Evolutionary conservation across 2,797 vertebrate genomes (phyloP).

Genomic region (Notolepis coatsorum): DNA sequence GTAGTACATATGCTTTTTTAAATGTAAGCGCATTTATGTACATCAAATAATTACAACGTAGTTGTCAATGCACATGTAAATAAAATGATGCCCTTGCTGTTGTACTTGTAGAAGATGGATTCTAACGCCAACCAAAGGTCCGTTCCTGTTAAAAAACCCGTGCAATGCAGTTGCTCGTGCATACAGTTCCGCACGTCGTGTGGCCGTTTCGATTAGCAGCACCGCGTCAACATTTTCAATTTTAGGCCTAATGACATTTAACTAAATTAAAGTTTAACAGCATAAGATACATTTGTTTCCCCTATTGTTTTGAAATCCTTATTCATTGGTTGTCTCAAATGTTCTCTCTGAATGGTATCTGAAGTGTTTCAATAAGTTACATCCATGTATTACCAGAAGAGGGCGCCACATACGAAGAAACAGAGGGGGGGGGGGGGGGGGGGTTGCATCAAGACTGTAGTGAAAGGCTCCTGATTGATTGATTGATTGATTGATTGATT

Average conservation of each 20-base stretch:
- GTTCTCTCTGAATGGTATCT: neutral
- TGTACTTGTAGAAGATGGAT: neutral
- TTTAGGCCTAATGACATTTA: neutral
- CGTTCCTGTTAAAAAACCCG: conserved; percentile 11
- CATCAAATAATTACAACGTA: too few species aligned
- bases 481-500: neutral
- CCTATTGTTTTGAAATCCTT: neutral
- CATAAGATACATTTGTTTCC: too few species aligned
- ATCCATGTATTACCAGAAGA: conserved; percentile 36
- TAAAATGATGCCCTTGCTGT: too few species aligned
- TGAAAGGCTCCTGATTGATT: too few species aligned
- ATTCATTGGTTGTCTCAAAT: neutral
- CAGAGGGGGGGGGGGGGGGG: too few species aligned
- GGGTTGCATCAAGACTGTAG: too few species aligned
- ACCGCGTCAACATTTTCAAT: too few species aligned
- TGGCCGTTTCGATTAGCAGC: neutral
- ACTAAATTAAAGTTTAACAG: too few species aligned
- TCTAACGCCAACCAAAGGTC: neutral
- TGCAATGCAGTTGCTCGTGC: neutral
- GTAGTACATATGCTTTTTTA: neutral
- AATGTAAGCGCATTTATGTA: too few species aligned
- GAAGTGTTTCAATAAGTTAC: neutral
- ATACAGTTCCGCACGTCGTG: conserved; percentile 33
- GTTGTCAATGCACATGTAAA: too few species aligned
- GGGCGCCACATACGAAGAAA: conserved; percentile 41